phyloP scores from a whole-genome alignment of 2,888 invertebrate genomes.

The Rhorus exstirpatorius region DNA sequence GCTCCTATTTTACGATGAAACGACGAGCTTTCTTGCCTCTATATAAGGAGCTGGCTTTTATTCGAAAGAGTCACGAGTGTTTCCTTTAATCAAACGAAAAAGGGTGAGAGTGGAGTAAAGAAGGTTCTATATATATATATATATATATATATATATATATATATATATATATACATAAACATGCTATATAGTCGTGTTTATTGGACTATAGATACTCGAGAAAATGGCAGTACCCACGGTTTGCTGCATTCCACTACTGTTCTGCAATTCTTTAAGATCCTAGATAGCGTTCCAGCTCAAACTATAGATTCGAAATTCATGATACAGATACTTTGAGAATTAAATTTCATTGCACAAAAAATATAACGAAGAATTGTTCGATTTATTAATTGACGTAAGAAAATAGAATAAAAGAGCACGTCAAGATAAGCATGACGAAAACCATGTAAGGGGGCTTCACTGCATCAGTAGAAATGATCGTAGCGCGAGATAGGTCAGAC shows the following conservation, averaged over 20 bases:
- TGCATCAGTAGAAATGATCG: conserved; percentile 23
- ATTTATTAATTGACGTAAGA: too few relatives aligned
- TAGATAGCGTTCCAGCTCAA: too few relatives aligned
- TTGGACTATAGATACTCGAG: background rate
- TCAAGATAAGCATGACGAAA: too few relatives aligned
- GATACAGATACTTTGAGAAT: too few relatives aligned
- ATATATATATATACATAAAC: conserved; percentile 1
- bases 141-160: background rate
- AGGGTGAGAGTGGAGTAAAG: conserved; percentile 6
- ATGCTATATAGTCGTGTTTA: background rate
- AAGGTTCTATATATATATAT: background rate
- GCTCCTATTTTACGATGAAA: conserved; percentile 27
- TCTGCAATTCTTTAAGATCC: background rate
- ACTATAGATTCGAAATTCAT: background rate
- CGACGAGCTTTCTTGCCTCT: conserved; percentile 38
- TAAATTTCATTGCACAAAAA: too few relatives aligned
- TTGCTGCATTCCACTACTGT: background rate
- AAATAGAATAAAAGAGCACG: too few relatives aligned
- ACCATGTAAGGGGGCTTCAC: background rate
- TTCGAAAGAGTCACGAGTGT: conserved; percentile 43
- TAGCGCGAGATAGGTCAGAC: conserved; percentile 19
- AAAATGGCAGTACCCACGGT: background rate
- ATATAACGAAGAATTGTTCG: too few relatives aligned
- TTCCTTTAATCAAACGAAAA: conserved; percentile 56
- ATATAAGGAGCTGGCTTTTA: background rate